Conservation (phyloP, 2,888 invertebrate genomes). For the Macaria liturata region DNA sequence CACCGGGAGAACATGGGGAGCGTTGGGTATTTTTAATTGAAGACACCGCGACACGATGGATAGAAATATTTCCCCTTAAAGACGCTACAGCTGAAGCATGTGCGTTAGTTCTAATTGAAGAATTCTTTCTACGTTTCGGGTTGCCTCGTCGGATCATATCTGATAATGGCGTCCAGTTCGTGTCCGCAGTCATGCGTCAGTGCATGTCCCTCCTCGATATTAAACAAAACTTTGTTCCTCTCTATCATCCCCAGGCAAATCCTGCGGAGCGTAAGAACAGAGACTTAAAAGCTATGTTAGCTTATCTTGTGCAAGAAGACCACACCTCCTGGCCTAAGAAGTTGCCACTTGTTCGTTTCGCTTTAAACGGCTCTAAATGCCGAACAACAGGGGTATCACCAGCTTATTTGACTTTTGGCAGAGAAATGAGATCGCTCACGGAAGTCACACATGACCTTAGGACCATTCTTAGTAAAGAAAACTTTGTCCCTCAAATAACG, state of each 20-base stretch:
- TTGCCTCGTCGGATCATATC: constrained; percentile 44
- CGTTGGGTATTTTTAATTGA: constrained; percentile 19
- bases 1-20: too few species aligned
- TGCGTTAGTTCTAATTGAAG: constrained; percentile 28
- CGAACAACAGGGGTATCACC: constrained; percentile 17
- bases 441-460: constrained; percentile 19
- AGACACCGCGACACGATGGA: constrained; percentile 37
- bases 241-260: constrained; percentile 29
- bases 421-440: constrained; percentile 23
- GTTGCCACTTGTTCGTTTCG: constrained; percentile 24
- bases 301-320: constrained; percentile 12
- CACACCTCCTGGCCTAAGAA: constrained; percentile 17
- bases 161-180: constrained; percentile 47
- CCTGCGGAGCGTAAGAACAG: constrained; percentile 47
- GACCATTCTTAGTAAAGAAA: constrained; percentile 12
- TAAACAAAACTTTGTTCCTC: constrained; percentile 24
- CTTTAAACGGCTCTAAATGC: constrained; percentile 20
- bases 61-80: constrained; percentile 38
- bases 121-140: constrained; percentile 45
- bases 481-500: constrained; percentile 21
- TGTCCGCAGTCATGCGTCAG: constrained; percentile 21
- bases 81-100: neutral
- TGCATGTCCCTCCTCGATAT: neutral
- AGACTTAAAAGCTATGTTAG: constrained; percentile 38
- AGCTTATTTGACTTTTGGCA: constrained; percentile 27